phyloP scores from a whole-genome alignment of 2,797 vertebrate genomes.

The Sandelia bainsii region DNA sequence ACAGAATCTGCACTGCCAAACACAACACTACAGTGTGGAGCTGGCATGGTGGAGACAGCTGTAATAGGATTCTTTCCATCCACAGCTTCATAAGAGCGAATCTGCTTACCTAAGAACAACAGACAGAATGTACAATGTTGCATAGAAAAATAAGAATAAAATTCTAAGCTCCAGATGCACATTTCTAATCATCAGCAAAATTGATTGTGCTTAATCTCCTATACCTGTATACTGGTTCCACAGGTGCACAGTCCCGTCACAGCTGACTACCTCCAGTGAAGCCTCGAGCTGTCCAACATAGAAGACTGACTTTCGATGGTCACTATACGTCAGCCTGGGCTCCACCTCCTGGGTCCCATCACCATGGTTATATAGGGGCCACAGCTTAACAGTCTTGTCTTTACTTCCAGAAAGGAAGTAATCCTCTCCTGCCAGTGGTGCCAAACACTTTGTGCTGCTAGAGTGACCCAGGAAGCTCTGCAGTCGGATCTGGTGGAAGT shows the following conservation, averaged over 20 bases:
- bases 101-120: constrained; percentile 87
- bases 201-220: neutral
- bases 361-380: constrained; percentile 95
- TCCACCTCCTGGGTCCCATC: constrained; percentile 92
- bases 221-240: constrained; percentile 98
- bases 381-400: constrained; percentile 95
- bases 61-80: constrained; percentile 96
- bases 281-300: constrained; percentile 93
- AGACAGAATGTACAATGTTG: neutral
- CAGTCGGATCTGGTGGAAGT: constrained; percentile 98
- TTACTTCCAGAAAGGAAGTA: constrained; percentile 98
- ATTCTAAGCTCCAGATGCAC: neutral
- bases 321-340: constrained; percentile 87
- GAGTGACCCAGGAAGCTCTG: constrained; percentile 95
- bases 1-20: constrained; percentile 95
- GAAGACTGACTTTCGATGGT: constrained; percentile 95
- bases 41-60: constrained; percentile 93
- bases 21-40: constrained; percentile 92
- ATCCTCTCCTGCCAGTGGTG: constrained; percentile 91
- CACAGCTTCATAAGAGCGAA: constrained; percentile 90
- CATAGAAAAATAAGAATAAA: neutral
- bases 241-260: constrained; percentile 94
- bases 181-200: neutral
- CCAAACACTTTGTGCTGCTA: constrained; percentile 91
- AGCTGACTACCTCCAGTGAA: constrained; percentile 95